Percentiles rank a stretch among this genome's conserved stretches.
These are phyloP conservation scores for Branchellion lobata DNA, from an alignment of 2,888 invertebrate genomes.

Conservation along the genomic window DNA sequence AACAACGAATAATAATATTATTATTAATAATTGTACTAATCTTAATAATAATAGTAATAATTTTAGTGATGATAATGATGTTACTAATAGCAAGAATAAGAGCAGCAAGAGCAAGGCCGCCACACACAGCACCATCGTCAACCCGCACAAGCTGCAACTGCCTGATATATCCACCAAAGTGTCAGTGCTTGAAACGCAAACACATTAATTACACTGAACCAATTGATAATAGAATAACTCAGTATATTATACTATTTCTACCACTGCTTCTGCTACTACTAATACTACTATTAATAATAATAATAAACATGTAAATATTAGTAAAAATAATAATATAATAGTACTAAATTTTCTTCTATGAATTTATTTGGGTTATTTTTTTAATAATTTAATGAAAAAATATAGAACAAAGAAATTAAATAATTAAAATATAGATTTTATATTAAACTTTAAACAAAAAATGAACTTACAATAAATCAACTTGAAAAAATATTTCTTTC, in stretches of 20 bases:
- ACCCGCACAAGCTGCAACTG: constrained; percentile 3
- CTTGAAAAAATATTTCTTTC: no score
- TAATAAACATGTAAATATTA: no score
- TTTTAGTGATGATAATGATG: not conserved
- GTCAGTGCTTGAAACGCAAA: not conserved
- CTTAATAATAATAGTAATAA: not conserved
- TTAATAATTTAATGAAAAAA: no score
- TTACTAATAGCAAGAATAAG: not conserved
- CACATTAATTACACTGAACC: no score
- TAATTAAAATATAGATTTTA: no score
- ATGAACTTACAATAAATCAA: no score
- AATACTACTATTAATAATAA: not conserved
- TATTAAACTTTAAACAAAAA: no score
- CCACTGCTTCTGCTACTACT: not conserved
- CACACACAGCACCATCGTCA: not conserved
- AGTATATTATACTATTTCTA: not conserved
- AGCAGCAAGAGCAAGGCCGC: not conserved
- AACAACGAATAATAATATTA: not conserved
- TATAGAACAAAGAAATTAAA: no score
- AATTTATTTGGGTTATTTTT: no score
- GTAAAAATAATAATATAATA: no score
- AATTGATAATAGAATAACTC: no score
- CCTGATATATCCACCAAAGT: not conserved
- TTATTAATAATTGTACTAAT: not conserved
- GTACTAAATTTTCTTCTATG: no score